Percentiles rank a stretch among this genome's conserved stretches.
phyloP scores from a whole-genome alignment of 2,888 invertebrate species.

The Eugnorisma glareosa region DNA sequence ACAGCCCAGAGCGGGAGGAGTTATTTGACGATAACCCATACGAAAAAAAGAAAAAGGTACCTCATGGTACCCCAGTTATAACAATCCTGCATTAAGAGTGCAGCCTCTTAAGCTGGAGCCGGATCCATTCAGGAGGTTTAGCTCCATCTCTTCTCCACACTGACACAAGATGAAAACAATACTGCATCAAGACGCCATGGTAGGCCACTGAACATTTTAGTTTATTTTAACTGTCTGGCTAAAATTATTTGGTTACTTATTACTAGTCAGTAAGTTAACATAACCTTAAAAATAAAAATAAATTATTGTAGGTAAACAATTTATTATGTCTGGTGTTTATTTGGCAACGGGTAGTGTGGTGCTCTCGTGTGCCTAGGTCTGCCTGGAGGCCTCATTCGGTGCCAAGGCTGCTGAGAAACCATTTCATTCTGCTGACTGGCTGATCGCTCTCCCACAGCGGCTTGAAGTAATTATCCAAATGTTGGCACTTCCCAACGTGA shows the following conservation, averaged over 20 bases:
- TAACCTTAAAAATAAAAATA: background rate
- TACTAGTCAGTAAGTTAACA: background rate
- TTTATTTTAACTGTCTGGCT: background rate
- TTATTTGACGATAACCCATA: too few species aligned
- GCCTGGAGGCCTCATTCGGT: background rate
- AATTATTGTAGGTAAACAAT: background rate
- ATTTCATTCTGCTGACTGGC: background rate
- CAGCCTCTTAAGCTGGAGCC: too few species aligned
- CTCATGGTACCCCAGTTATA: too few species aligned
- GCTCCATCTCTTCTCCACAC: too few species aligned
- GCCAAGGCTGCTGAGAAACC: background rate
- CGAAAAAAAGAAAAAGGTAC: too few species aligned
- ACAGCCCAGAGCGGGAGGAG: too few species aligned
- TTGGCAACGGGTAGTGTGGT: background rate
- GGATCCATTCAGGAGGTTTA: too few species aligned
- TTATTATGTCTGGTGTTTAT: background rate
- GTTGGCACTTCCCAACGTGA: background rate
- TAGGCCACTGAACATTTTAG: too few species aligned
- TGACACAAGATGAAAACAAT: too few species aligned
- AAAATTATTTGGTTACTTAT: background rate
- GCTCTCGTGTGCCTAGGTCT: background rate
- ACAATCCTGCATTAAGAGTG: too few species aligned
- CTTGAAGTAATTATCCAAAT: background rate
- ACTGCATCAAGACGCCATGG: too few species aligned
- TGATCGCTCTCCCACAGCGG: fast-evolving